Conservation (phyloP, 2,113 vertebrate genomes). For the Trematocara zebra region DNA sequence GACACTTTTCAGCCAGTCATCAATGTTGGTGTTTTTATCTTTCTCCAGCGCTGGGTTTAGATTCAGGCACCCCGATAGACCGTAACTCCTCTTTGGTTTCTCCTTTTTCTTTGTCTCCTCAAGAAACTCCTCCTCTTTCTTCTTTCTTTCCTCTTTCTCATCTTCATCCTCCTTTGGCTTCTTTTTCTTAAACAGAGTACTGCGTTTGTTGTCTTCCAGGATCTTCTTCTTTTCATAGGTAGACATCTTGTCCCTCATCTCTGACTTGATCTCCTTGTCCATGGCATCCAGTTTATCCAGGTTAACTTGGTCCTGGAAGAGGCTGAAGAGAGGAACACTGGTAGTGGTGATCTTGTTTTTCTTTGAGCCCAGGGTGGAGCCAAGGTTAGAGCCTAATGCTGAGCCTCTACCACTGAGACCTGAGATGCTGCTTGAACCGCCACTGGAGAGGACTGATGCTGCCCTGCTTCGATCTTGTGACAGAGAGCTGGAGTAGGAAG, state of each 20-base stretch:
- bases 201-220: constrained; percentile 86
- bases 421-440: constrained; percentile 21
- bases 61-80: constrained; percentile 62
- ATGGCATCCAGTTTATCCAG: constrained; percentile 82
- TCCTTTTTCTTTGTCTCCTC: constrained; percentile 45
- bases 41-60: constrained; percentile 51
- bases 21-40: constrained; percentile 68
- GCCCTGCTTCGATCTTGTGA: constrained; percentile 32
- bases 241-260: constrained; percentile 85
- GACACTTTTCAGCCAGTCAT: constrained; percentile 82
- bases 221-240: constrained; percentile 88
- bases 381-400: background rate
- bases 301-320: constrained; percentile 89
- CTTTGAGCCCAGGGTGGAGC: constrained; percentile 32
- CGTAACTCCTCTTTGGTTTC: constrained; percentile 45
- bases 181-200: constrained; percentile 94
- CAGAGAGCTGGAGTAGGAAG: constrained; percentile 57
- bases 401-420: constrained; percentile 27
- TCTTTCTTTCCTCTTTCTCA: constrained; percentile 41
- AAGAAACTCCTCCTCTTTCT: constrained; percentile 64
- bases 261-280: constrained; percentile 83
- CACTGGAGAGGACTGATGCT: constrained; percentile 72
- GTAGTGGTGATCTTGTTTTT: constrained; percentile 76
- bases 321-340: constrained; percentile 86
- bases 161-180: constrained; percentile 75